Evolutionary conservation across 2,888 invertebrate species (phyloP), one percentile per base, ranked within the genome.

Genomic region (Aporophyla nigra): DNA sequence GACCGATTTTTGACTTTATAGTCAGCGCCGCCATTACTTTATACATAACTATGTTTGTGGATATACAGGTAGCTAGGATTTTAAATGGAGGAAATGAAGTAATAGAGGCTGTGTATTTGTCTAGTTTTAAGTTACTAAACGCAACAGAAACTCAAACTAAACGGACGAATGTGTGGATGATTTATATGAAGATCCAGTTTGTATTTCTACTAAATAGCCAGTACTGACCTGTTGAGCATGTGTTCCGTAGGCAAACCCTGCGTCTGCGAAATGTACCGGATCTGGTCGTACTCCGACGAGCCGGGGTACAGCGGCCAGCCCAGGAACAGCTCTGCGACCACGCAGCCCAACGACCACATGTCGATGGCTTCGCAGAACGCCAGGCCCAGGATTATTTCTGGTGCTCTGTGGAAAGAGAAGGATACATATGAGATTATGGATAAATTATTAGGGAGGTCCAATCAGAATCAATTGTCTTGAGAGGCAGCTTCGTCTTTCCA

Each of bases 281-380:
- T 99, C 97, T 99, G 99, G 97, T 99, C 99, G 96, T 99, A 99
- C 97, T 99, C 99, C 27, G 99, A 99, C 71, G 99, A 99, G 85
- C 99, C 99, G 0, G 99, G 99, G 97, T 99, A 99, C 56, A 99
- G 97, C 24, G 99, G 99, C 99, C 99, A 99, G 84, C 99, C 99
- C 63, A 99, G 97, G 97, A 99, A 99, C 87, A 99, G 97, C 94
- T 99, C 99, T 5, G 99, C 99, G 66, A 99, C 99, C 84, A 99
- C 99, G 96, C 99, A 99, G 77, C 99, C 99, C 87, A 99, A 97
- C 10, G 99, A 99, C 99, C 99, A 99, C 99, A 99, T 99, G 96
- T 99, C 99, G 91, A 99, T 99, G 21, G 99, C 99, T 96, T 99
- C 99, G 97, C 99, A 99, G 97, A 99, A 99, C 82, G 99, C 99